Conservation (phyloP, 2,797 vertebrate genomes). For the Melopsittacus undulatus region DNA sequence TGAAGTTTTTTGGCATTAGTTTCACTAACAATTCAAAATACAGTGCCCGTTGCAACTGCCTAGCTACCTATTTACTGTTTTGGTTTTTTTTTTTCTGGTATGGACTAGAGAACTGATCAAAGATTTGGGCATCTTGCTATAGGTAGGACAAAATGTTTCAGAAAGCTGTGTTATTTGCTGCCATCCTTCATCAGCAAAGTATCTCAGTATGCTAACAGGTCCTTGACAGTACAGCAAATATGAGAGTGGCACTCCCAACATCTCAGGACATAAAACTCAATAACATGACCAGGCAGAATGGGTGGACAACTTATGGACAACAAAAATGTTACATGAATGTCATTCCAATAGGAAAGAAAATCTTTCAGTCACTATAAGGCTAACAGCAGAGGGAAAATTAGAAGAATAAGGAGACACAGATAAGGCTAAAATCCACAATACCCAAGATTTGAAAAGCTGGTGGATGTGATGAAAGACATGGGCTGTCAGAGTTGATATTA, state of each 20-base stretch:
- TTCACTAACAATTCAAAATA: background rate
- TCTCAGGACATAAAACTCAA: background rate
- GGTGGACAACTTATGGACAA: background rate
- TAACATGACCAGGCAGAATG: background rate
- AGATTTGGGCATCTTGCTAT: background rate
- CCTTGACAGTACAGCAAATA: background rate
- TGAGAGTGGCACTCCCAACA: background rate
- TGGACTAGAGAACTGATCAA: background rate
- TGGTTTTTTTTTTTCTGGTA: background rate
- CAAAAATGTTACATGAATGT: background rate
- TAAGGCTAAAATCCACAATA: background rate
- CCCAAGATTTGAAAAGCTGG: background rate
- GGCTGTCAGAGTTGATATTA: background rate
- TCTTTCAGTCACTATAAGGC: background rate
- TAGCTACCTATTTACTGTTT: background rate
- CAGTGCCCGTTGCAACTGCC: background rate
- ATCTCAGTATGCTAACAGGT: background rate
- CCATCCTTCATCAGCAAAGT: background rate
- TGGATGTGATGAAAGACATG: background rate
- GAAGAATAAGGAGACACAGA: background rate
- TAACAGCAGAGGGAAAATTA: background rate
- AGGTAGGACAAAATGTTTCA: background rate
- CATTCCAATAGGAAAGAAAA: background rate
- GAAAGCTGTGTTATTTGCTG: background rate
- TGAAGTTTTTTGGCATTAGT: background rate